Base-by-base conservation (phyloP, 2,113 vertebrate species). In the Stegostoma tigrinum region DNA sequence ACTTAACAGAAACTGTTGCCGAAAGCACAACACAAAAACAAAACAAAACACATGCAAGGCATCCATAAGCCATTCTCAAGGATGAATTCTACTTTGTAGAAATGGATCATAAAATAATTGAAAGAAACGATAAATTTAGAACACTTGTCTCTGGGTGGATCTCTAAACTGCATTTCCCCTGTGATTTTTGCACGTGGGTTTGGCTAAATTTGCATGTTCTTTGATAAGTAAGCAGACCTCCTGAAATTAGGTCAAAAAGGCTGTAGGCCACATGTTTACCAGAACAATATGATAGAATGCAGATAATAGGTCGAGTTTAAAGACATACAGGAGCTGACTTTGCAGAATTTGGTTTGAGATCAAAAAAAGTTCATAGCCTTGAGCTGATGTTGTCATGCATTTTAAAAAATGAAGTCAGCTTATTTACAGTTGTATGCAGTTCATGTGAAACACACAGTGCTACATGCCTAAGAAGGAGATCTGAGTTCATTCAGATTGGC, bases 171-270 rank as follows among this genome's bases (percentile, higher is more conserved):
- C 30, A 5, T 34, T 15, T 90, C 55, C 52, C 30, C 23, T 17
- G 30, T 27, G 55, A 61, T 34, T 61, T 90, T 90, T 90, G 52
- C 52, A 90, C 87, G 19, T 61, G 27, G 52, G 19, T 66, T 94
- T 94, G 64, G 61, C 90, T 67, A 94, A 94, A 6, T 67, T 94
- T 23, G n/a, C 64, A 38, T 67, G 61, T 94, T 94, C 7, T n/a
- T 94, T 94, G 30, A 7, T 67, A 94, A 94, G 61, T 94, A 67
- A 67, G 67, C 61, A 67, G 66, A 94, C 61, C 21, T 94, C 90
- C 90, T 94, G 90, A 94, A 2, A 67, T 94, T 94, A 68, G 38
- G 61, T 94, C 90, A 94, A 93, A 30, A 66, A 67, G n/a, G 42
- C 61, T 67, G 7, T 67, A 42, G n/a, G 7, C 21, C 17, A 7